A percentile compares a stretch with the other conserved stretches of the same genome.
phyloP scores from a whole-genome alignment of 2,888 invertebrate species.

The Autographa pulchrina region DNA sequence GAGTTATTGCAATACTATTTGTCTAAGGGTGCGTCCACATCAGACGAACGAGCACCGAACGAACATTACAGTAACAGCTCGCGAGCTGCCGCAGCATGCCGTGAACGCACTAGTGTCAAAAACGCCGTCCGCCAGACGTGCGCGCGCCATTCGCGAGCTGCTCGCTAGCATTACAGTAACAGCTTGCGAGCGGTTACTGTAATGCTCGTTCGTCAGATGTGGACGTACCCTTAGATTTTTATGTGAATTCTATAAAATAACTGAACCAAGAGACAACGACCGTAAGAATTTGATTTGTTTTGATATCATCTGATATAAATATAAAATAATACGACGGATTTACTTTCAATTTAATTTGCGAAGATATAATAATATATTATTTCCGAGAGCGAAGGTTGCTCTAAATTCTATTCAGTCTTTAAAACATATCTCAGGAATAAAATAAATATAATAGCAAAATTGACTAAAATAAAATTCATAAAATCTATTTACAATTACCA shows the following conservation, averaged over 20 bases:
- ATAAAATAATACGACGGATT: conserved; percentile 4
- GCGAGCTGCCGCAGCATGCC: no score
- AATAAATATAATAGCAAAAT: neutral
- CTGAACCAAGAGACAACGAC: neutral
- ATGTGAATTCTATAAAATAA: neutral
- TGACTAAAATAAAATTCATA: neutral
- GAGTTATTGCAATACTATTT: neutral
- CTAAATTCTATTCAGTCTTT: neutral
- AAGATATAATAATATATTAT: neutral
- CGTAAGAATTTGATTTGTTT: neutral
- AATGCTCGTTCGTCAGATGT: no score
- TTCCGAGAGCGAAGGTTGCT: neutral
- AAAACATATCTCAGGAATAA: neutral
- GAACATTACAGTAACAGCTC: no score
- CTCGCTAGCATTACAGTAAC: no score
- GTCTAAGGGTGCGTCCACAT: no score
- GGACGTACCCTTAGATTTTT: no score
- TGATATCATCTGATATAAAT: neutral
- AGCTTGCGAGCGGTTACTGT: no score
- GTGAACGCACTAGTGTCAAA: no score
- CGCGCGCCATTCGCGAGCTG: no score
- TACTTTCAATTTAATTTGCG: neutral
- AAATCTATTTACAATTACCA: no score
- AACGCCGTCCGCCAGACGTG: no score
- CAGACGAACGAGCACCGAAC: no score